Evolutionary conservation across 2,888 invertebrate species (phyloP).

Genomic region (Noctua pronuba): DNA sequence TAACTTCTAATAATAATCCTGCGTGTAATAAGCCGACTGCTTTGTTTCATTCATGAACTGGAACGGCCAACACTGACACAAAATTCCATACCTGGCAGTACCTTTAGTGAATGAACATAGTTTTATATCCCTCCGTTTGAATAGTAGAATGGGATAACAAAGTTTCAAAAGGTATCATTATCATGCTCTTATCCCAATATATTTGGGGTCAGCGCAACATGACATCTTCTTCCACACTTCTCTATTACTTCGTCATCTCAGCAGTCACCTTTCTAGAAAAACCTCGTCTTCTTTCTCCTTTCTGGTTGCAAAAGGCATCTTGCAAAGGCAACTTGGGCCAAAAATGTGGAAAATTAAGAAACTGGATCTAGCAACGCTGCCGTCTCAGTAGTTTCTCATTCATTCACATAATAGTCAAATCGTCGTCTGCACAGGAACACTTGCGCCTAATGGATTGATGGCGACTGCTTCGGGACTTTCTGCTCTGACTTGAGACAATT

Average conservation of each 20-base stretch:
- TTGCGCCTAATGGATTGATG: slow-evolving; percentile 65
- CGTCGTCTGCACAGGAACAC: slow-evolving; percentile 52
- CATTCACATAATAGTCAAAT: slow-evolving; percentile 67
- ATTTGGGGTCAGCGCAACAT: neutral
- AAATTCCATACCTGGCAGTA: neutral
- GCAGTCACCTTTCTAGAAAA: neutral
- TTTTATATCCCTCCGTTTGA: neutral
- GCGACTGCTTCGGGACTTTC: slow-evolving; percentile 36
- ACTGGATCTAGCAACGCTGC: neutral
- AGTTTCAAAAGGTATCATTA: neutral
- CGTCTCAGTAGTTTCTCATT: slow-evolving; percentile 59
- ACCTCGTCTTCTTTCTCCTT: neutral
- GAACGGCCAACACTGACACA: neutral
- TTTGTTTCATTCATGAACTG: neutral
- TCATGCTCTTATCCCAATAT: neutral
- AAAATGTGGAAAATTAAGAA: neutral
- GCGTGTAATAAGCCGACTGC: too few species aligned
- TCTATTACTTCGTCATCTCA: neutral
- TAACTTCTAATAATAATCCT: too few species aligned
- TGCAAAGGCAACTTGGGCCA: neutral
- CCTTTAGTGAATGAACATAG: neutral
- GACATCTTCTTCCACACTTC: neutral
- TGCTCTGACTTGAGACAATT: slow-evolving; percentile 59
- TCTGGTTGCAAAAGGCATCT: neutral
- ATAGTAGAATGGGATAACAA: neutral